Evolutionary conservation across 2,797 vertebrate genomes (phyloP).

Genomic region (Halcyon smyrnensis): DNA sequence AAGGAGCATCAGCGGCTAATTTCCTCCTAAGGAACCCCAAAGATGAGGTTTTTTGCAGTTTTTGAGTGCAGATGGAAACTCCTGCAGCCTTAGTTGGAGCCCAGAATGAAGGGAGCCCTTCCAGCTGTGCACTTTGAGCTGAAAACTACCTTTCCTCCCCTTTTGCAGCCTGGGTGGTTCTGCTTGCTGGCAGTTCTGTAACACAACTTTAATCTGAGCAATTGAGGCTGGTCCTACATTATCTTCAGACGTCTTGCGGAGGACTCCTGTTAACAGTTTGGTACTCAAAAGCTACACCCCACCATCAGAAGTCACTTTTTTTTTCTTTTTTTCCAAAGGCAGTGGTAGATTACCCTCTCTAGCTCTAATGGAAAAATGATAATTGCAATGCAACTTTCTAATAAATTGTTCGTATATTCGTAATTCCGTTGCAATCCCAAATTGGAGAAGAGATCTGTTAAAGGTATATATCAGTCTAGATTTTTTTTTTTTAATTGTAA

Average conservation of each 20-base stretch:
- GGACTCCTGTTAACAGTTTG: constrained; percentile 77
- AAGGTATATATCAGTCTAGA: constrained; percentile 82
- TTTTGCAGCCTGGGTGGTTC: constrained; percentile 78
- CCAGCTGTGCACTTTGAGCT: constrained; percentile 75
- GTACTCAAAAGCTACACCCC: constrained; percentile 78
- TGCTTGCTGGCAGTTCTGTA: constrained; percentile 77
- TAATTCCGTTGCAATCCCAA: constrained; percentile 70
- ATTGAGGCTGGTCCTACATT: constrained; percentile 73
- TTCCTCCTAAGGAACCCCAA: constrained; percentile 11
- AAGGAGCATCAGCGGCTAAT: constrained; percentile 69
- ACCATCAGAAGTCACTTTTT: constrained; percentile 76
- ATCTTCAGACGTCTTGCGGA: constrained; percentile 71
- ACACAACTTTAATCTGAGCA: constrained; percentile 79
- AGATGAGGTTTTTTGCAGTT: background rate
- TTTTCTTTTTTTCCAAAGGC: constrained; percentile 61
- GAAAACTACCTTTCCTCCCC: constrained; percentile 79
- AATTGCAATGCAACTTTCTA: constrained; percentile 80
- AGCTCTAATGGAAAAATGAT: constrained; percentile 70
- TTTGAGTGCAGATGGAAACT: constrained; percentile 19
- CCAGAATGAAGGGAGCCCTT: constrained; percentile 66
- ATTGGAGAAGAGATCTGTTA: constrained; percentile 81
- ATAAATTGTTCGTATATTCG: constrained; percentile 79
- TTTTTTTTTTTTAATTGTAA: constrained; percentile 81
- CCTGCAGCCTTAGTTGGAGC: constrained; percentile 59
- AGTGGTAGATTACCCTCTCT: constrained; percentile 72